Conservation (phyloP, 2,113 vertebrate genomes). For the Crotalus tigris region DNA sequence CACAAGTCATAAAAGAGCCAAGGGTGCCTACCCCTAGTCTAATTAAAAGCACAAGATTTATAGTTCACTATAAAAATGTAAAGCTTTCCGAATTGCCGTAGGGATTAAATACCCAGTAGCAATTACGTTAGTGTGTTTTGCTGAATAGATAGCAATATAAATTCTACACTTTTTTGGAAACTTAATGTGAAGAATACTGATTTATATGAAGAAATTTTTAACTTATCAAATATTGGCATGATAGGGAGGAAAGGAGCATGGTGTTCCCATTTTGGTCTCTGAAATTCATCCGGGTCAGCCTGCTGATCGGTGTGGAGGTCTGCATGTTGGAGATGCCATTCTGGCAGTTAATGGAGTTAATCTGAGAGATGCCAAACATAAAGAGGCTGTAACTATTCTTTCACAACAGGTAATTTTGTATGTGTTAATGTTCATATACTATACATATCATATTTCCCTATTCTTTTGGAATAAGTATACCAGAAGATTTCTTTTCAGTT, state of each 20-base stretch:
- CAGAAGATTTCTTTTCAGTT: background rate
- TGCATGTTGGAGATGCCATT: conserved; percentile 96
- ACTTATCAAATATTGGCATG: background rate
- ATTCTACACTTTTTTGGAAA: background rate
- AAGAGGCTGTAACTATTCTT: conserved; percentile 97
- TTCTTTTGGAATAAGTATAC: background rate
- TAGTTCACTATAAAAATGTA: background rate
- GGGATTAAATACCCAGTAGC: background rate
- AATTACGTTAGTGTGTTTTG: background rate
- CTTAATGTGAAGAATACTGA: background rate
- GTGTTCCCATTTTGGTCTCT: conserved; percentile 96
- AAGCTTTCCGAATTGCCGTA: background rate
- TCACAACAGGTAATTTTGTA: conserved; percentile 86
- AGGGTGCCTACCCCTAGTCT: no score
- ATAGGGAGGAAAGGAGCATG: conserved; percentile 97
- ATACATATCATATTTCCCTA: background rate
- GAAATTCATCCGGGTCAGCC: conserved; percentile 95
- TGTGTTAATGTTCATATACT: background rate
- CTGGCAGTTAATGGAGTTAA: conserved; percentile 96
- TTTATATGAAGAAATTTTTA: background rate
- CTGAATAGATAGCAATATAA: background rate
- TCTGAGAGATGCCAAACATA: conserved; percentile 94
- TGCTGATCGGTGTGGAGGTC: conserved; percentile 90
- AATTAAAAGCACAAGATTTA: background rate
- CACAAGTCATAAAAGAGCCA: no score